Percentiles rank a stretch among this genome's conserved stretches.
These are phyloP conservation scores for Melanotaenia trifasciata DNA, from an alignment of 2,797 vertebrate genomes.

Conservation along the genomic window DNA sequence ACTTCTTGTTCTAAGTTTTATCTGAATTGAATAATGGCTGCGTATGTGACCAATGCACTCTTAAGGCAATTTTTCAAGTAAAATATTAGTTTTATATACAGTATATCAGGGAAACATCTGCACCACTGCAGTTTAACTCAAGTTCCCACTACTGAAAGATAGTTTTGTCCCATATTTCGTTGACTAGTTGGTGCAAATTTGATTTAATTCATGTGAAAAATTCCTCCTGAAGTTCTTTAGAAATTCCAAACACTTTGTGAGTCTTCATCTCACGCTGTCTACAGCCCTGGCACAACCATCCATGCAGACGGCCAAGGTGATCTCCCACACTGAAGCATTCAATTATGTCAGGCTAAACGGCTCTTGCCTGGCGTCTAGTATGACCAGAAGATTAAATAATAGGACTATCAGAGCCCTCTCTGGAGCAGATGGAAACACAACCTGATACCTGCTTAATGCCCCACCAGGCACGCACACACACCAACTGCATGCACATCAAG, in stretches of 20 bases:
- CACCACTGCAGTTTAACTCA: not conserved
- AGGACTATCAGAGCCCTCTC: conserved; percentile 81
- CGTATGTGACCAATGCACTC: too few species aligned
- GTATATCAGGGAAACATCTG: not conserved
- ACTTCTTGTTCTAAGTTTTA: too few species aligned
- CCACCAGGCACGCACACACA: conserved; percentile 43
- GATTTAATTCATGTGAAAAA: not conserved
- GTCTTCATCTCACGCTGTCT: conserved; percentile 37
- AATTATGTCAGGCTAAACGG: conserved; percentile 82
- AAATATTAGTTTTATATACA: not conserved
- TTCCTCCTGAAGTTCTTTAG: conserved; percentile 8
- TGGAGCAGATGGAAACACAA: conserved; percentile 84
- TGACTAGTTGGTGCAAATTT: not conserved
- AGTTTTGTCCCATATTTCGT: too few species aligned
- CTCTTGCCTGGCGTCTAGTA: conserved; percentile 81
- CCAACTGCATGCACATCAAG: conserved; percentile 31
- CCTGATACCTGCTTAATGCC: conserved; percentile 83
- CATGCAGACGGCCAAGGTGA: conserved; percentile 69
- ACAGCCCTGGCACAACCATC: conserved; percentile 55
- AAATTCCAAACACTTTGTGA: conserved; percentile 29
- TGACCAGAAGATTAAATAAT: conserved; percentile 85
- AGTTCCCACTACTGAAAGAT: not conserved
- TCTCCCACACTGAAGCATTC: conserved; percentile 82
- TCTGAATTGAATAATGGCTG: too few species aligned
- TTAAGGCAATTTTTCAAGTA: too few species aligned